Evolutionary conservation across 2,888 invertebrate genomes (phyloP), one percentile per base, ranked within the genome.

Genomic region (Dione juno): DNA sequence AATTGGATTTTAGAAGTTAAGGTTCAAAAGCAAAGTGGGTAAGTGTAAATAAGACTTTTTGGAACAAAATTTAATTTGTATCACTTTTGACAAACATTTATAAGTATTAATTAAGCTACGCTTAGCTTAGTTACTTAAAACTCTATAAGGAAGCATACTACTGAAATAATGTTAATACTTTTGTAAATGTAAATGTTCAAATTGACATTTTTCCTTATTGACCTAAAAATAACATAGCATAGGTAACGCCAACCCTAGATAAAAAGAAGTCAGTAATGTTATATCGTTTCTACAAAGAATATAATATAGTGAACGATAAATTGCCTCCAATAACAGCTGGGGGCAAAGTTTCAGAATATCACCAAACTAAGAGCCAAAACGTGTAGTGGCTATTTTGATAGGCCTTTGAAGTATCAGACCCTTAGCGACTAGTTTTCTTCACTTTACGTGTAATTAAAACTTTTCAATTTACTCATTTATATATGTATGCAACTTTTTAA

Each of bases 341-440:
- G 67, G 66, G 63, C 28, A 65, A 69, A 58, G 70, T 70, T 66
- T 61, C 48, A 59, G 58, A 70, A 73, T 71, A 68, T 70, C 71
- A 71, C 57, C 59, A 64, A 67, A 74, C 75, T 81, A 81, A 81
- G 77, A 81, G 82, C 80, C 75, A 71, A 81, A 80, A 58, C 77
- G 58, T 82, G 82, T 82, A 70, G 69, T 45, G 68, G 68, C 59
- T 71, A 77, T 78, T 79, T 78, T 75, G 66, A 61, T 73, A 71
- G 66, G 52, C 66, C 64, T 54, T 40, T 53, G 43, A 52, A 53
- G 40, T 43, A 35, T 63, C 43, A 40, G 53, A 54, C 63, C 45
- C 45, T 68, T 68, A 59, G 50, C 59, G 43, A 53, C 63, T 54
- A 35, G 63, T 68, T 68, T 45, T 52, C 53, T 43, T 37, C 19